phyloP scores from a whole-genome alignment of 1,140 invertebrate species.

The Caenorhabditis latens region DNA sequence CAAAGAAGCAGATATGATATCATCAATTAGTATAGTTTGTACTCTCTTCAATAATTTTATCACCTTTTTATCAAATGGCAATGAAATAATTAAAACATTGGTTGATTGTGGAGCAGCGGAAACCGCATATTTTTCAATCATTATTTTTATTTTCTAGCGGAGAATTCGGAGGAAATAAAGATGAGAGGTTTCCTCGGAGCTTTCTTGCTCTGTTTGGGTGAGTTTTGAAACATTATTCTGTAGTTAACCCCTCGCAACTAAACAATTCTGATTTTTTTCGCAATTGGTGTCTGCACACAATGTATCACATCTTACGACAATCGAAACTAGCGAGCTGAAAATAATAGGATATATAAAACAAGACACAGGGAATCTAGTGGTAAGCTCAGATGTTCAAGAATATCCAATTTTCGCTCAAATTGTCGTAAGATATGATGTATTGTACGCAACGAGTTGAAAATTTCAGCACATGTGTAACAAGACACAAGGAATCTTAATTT shows the following conservation, averaged over 20 bases:
- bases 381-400: no score
- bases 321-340: no score
- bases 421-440: no score
- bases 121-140: background rate
- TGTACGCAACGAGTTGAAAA: no score
- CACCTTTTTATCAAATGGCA: background rate
- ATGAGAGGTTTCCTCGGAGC: background rate
- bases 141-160: background rate
- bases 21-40: background rate
- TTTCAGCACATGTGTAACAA: no score
- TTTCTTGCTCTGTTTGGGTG: background rate
- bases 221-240: background rate
- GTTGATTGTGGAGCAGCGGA: background rate
- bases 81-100: background rate
- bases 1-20: background rate
- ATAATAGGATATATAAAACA: no score
- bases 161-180: background rate
- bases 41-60: background rate
- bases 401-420: no score
- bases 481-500: no score
- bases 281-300: no score
- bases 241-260: background rate
- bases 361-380: no score
- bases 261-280: no score
- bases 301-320: no score